A percentile compares a stretch with the other conserved stretches of the same genome.
Evolutionary conservation across 2,113 vertebrate genomes (phyloP).

Genomic region (Candoia aspera): DNA sequence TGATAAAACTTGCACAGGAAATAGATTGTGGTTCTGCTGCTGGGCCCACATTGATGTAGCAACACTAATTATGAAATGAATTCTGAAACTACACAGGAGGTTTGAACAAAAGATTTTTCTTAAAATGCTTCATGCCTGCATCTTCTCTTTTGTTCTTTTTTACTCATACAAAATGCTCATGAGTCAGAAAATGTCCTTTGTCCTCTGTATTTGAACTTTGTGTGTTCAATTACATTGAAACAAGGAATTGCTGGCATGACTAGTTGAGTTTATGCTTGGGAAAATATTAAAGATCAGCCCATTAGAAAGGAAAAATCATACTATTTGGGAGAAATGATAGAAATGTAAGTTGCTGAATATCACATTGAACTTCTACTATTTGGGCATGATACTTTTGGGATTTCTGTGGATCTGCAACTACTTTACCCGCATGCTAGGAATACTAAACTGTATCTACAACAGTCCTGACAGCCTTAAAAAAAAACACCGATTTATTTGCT

Average conservation of each 20-base stretch:
- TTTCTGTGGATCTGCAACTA: background rate
- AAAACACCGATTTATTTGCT: conserved; percentile 45
- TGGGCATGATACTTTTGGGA: background rate
- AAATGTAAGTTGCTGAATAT: background rate
- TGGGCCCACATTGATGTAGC: background rate
- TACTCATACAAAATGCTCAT: background rate
- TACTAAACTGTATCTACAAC: background rate
- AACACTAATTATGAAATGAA: background rate
- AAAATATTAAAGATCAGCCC: background rate
- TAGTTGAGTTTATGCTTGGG: background rate
- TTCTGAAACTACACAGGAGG: background rate
- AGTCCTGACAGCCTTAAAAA: conserved; percentile 38
- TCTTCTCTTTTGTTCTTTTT: conserved; percentile 10
- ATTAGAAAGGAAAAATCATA: conserved; percentile 1
- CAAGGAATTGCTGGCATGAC: background rate
- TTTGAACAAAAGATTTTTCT: background rate
- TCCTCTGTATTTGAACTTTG: background rate
- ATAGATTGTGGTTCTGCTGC: background rate
- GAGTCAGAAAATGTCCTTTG: background rate
- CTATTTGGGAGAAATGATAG: background rate
- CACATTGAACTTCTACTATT: conserved; percentile 18
- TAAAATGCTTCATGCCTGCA: background rate
- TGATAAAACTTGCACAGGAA: background rate
- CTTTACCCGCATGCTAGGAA: background rate
- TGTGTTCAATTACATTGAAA: background rate